These are phyloP conservation scores for Taenaris catops DNA, from an alignment of 2,888 invertebrate genomes.

Conservation along the genomic window DNA sequence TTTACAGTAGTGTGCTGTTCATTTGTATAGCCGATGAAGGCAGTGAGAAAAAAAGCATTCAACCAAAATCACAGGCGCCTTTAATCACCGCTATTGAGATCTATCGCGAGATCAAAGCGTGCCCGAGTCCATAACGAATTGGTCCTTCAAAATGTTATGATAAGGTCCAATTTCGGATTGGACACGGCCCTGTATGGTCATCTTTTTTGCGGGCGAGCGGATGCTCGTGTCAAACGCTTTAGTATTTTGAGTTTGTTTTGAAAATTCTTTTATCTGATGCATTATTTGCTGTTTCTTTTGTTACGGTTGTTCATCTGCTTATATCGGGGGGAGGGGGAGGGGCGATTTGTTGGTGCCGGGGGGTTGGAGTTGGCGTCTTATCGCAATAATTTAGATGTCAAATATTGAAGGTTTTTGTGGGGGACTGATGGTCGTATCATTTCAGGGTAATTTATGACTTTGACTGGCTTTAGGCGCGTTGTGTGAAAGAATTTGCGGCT, in stretches of 20 bases:
- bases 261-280: conserved; percentile 80
- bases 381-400: conserved; percentile 80
- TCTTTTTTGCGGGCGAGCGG: conserved; percentile 71
- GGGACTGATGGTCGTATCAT: conserved; percentile 54
- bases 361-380: conserved; percentile 59
- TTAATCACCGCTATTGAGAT: conserved; percentile 80
- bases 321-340: no score
- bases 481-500: conserved; percentile 63
- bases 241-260: conserved; percentile 80
- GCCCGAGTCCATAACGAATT: conserved; percentile 56
- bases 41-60: conserved; percentile 68
- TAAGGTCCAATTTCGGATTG: conserved; percentile 56
- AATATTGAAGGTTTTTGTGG: conserved; percentile 60
- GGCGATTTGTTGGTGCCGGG: conserved; percentile 56
- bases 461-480: conserved; percentile 61
- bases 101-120: conserved; percentile 74
- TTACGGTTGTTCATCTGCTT: conserved; percentile 66
- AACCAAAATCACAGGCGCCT: conserved; percentile 79
- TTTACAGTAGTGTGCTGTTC: conserved; percentile 78
- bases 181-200: conserved; percentile 48
- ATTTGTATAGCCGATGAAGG: conserved; percentile 71
- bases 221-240: conserved; percentile 80
- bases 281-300: conserved; percentile 73
- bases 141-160: conserved; percentile 56
- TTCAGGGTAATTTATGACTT: conserved; percentile 75